phyloP scores from a whole-genome alignment of 1,140 invertebrate species.

The Drosophila seguyi region DNA sequence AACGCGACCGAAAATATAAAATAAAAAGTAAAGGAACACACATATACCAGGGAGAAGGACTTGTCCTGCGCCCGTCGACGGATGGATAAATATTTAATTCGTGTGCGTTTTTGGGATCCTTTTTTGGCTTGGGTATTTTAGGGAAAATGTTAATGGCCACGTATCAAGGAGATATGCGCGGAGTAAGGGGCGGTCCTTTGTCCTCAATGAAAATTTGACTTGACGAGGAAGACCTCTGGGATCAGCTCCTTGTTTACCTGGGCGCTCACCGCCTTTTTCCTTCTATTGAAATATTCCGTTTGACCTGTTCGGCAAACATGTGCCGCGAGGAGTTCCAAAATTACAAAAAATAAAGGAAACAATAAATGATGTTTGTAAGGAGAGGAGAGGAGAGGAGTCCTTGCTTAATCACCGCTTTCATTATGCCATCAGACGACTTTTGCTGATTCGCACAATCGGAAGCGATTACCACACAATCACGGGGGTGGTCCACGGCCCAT shows the following conservation, averaged over 20 bases:
- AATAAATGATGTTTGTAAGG: constrained; percentile 11
- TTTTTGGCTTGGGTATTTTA: constrained; percentile 67
- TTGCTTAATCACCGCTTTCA: constrained; percentile 73
- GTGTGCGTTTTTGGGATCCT: constrained; percentile 69
- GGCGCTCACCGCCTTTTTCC: constrained; percentile 20
- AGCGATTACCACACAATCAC: constrained; percentile 62
- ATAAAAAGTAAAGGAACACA: constrained; percentile 3
- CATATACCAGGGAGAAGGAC: neutral
- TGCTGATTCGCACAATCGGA: constrained; percentile 76
- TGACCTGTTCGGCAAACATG: constrained; percentile 65
- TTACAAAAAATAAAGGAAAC: constrained; percentile 21
- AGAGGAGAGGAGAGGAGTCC: neutral
- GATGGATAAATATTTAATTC: constrained; percentile 79
- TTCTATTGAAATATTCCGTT: constrained; percentile 77
- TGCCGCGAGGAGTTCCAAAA: neutral
- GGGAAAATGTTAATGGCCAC: constrained; percentile 76
- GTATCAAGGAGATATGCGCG: neutral
- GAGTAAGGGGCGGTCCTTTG: constrained; percentile 38
- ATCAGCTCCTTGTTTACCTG: constrained; percentile 60
- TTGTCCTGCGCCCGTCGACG: constrained; percentile 49
- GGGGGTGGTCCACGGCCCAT: constrained; percentile 2
- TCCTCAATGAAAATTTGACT: constrained; percentile 55
- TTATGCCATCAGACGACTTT: constrained; percentile 61
- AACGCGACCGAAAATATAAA: constrained; percentile 29
- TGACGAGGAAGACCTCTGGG: constrained; percentile 51